phyloP scores from a whole-genome alignment of 64 coral and sea anemone genomes.

The Montipora capricornis region DNA sequence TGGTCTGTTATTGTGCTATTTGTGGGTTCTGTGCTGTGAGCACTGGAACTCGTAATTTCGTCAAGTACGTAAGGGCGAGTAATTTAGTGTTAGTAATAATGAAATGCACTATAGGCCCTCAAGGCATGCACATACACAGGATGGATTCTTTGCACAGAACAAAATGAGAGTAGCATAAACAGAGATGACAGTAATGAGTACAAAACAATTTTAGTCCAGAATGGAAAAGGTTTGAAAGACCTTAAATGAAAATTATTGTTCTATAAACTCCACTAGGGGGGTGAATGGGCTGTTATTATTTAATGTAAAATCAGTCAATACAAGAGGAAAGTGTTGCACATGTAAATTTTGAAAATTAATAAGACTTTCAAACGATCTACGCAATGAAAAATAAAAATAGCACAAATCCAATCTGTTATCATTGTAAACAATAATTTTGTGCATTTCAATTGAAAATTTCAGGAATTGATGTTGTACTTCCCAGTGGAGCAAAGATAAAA shows the following conservation, averaged over 20 bases:
- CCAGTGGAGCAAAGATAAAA: constrained; percentile 39
- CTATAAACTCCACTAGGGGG: no score
- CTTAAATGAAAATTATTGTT: no score
- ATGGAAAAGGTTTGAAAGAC: no score
- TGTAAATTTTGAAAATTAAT: background rate
- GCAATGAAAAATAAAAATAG: background rate
- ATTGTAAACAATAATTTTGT: constrained; percentile 7
- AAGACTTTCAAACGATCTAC: background rate
- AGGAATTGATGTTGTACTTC: constrained; percentile 53
- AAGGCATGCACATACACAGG: no score
- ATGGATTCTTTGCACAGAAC: no score
- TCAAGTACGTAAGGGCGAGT: no score
- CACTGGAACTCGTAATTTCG: no score
- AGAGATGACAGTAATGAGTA: background rate
- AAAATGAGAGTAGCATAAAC: no score
- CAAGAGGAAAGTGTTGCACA: background rate
- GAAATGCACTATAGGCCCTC: no score
- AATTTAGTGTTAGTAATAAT: no score
- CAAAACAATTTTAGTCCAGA: no score
- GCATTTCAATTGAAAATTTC: background rate
- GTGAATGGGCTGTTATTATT: no score
- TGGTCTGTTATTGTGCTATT: background rate
- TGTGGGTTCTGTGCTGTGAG: background rate
- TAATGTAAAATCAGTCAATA: background rate
- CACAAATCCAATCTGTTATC: background rate